Base-by-base conservation (phyloP, 2,113 vertebrate species). In the Sturnira hondurensis region DNA sequence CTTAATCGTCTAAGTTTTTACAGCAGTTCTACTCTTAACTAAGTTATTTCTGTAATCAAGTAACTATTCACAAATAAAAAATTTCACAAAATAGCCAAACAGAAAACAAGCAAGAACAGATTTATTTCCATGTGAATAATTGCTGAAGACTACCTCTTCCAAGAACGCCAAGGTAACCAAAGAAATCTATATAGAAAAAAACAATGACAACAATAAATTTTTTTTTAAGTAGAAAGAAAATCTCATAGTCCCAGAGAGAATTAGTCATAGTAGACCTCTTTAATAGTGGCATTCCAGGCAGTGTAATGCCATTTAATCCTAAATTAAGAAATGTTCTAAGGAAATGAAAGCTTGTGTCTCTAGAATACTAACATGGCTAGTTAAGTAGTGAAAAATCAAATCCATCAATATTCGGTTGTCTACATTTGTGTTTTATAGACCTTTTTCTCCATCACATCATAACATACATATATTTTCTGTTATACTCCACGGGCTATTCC, bases 21-120 rank as follows among this genome's bases (percentile, higher is more conserved):
- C 70, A 68, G 73, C 43, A 89, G 3, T 82, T 89, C 52, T 82
- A 93, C 38, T 63, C 50, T 58, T 95, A 70, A 63, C 50, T 38
- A 41, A 77, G 76, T 87, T 94, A 93, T 96, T 96, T 91, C 84
- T 78, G 67, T 78, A 95, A 95, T 94, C 93, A 96, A 81, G 81
- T 84, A 76, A 92, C 84, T 96, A 96, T 93, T 96, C 93, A 95
- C 63, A 92, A 92, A 95, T 93, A 93, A 92, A 70, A 41, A 61
- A 87, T 93, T 97, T 92, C 77, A 90, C 45, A 73, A 96, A 96
- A 95, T 93, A 96, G 67, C 84, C 96, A 92, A 89, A 91, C 20
- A 73, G 89, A 76, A 94, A 97, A 91, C n/a, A 96, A 84, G 63
- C 36, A 61, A 94, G 33, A 89, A 43, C 47, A 80, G 43, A 63